Conservation (phyloP, 2,888 invertebrate species). For the Blomia tropicalis region DNA sequence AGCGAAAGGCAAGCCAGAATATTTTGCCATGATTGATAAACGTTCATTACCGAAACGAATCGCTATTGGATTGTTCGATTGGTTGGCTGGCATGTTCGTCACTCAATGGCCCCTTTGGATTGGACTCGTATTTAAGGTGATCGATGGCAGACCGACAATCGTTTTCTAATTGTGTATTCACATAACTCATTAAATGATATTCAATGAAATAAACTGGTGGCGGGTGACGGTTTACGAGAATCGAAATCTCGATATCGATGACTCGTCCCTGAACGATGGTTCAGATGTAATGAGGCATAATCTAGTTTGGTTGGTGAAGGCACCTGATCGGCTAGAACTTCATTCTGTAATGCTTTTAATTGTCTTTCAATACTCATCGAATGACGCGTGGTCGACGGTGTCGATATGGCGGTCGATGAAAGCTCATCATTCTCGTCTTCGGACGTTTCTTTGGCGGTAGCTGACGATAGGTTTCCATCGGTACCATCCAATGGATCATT, state of each 20-base stretch:
- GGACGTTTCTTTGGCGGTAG: neutral
- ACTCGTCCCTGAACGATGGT: neutral
- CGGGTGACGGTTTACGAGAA: neutral
- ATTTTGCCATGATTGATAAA: neutral
- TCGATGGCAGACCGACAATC: neutral
- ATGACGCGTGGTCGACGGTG: neutral
- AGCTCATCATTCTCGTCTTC: slow-evolving; percentile 6
- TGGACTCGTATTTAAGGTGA: neutral
- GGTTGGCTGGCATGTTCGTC: neutral
- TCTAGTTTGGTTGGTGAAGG: neutral
- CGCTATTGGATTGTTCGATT: neutral
- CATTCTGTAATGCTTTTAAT: neutral
- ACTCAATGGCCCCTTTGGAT: slow-evolving; percentile 14
- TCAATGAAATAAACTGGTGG: neutral
- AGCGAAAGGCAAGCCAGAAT: slow-evolving; percentile 36
- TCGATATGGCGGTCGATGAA: neutral
- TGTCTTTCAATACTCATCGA: slow-evolving; percentile 1
- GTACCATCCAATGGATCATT: neutral
- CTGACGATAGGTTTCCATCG: neutral
- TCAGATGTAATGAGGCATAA: neutral
- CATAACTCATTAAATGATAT: neutral
- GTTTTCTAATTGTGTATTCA: neutral
- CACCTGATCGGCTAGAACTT: neutral
- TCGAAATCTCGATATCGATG: neutral
- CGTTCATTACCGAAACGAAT: neutral